Base-by-base conservation (phyloP, 2,888 invertebrate genomes). In the Euzophera pinguis region DNA sequence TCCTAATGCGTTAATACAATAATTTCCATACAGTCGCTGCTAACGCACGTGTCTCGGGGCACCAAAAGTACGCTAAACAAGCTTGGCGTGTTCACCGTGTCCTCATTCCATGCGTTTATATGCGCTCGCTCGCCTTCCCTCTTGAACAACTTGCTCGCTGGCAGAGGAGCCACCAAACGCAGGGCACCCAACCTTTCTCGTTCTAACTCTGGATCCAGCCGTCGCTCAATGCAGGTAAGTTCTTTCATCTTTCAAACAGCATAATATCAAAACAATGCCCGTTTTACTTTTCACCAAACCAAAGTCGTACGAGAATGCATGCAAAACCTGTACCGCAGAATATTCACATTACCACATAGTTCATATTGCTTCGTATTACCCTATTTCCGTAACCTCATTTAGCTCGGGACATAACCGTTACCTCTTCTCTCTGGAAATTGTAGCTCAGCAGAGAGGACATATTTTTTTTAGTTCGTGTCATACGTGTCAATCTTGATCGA, bases 61-160 rank as follows among this genome's bases (percentile, higher is more conserved):
- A 98, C 98, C 64, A 99, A 99, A 91, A 95, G 95, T 74, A 97
- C 97, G 47, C 91, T 99, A 73, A 98, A 98, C 91, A 96, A 98
- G 81, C 92, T 99, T 74, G 98, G 98, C 57, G 98, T 98, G 71
- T 98, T 98, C 92, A 98, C 98, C 51, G 98, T 99, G 66, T 98
- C 98, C 54, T 98, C 98, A 63, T 98, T 99, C 92, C 98, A 99
- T 87, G 99, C 98, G 64, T 97, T 98, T 84, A 98, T 99, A 69
- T 98, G 98, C 84, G 98, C 98, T 55, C 94, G 99, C 61, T 97
- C 97, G 72, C 98, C 98, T 37, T 97, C 97, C 53, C 91, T 97
- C 69, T 93, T 98, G 63, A 97, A 97, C 91, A 98, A 98, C 87
- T 91, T 98, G 74, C 91, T 98, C 71, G 97, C 97, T 38, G 97